Conservation (phyloP, 2,888 invertebrate species). For the Agrotis segetum region DNA sequence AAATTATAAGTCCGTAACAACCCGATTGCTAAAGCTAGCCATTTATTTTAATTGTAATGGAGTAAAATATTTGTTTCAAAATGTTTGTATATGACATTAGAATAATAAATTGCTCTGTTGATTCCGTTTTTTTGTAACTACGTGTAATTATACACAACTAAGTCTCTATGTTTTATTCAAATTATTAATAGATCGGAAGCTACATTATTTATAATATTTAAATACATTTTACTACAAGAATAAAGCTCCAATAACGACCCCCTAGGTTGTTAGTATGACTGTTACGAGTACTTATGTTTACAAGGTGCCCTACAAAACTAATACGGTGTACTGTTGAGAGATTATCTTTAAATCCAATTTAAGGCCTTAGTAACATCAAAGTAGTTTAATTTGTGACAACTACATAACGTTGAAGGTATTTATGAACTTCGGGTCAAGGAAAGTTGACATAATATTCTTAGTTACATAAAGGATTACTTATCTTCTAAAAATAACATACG, state of each 20-base stretch:
- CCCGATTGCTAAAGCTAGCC: conserved; percentile 46
- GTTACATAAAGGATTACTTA: neutral
- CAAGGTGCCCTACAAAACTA: conserved; percentile 40
- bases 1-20: conserved; percentile 57
- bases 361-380: conserved; percentile 3
- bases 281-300: no score
- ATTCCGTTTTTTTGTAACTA: no score
- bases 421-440: conserved; percentile 37
- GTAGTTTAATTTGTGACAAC: conserved; percentile 14
- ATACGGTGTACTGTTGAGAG: conserved; percentile 6
- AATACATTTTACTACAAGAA: neutral
- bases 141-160: no score
- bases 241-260: neutral
- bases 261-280: neutral
- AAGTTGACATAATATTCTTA: neutral
- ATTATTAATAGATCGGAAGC: no score
- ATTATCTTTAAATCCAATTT: conserved; percentile 53
- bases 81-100: neutral
- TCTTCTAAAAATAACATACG: neutral
- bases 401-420: conserved; percentile 10
- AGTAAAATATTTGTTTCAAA: conserved; percentile 34
- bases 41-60: conserved; percentile 48
- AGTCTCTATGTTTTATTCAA: no score
- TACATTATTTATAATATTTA: neutral
- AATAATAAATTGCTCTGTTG: neutral